phyloP scores from a whole-genome alignment of 2,888 invertebrate genomes.

The Drosophila stalkeri region DNA sequence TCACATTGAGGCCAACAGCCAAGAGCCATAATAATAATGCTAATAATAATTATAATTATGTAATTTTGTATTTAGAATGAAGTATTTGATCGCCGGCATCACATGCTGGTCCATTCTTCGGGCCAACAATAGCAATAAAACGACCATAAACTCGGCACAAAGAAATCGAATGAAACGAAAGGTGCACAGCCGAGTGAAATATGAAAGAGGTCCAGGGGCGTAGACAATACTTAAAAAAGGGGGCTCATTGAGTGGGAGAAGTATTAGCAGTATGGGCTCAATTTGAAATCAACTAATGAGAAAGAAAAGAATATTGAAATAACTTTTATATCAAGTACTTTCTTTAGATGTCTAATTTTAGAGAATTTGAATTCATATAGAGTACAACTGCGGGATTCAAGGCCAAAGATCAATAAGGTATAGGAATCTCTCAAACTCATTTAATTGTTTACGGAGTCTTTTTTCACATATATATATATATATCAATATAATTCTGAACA shows the following conservation, averaged over 20 bases:
- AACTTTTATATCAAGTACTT: too few species aligned
- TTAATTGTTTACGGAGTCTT: too few species aligned
- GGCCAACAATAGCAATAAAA: slow-evolving; percentile 39
- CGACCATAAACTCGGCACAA: slow-evolving; percentile 63
- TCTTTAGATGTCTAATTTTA: too few species aligned
- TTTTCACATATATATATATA: too few species aligned
- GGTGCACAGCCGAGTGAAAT: slow-evolving; percentile 15
- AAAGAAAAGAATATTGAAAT: background rate
- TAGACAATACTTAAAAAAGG: background rate
- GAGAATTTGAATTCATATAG: background rate
- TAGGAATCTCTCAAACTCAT: too few species aligned
- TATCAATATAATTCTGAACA: background rate
- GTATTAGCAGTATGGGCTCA: background rate
- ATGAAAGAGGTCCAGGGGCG: slow-evolving; percentile 44
- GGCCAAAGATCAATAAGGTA: too few species aligned
- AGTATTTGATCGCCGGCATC: slow-evolving; percentile 44
- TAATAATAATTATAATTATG: slow-evolving; percentile 66
- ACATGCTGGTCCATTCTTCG: slow-evolving; percentile 31
- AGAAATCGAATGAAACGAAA: slow-evolving; percentile 35
- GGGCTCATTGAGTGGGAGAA: background rate
- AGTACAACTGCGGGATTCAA: background rate
- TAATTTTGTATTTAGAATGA: slow-evolving; percentile 66
- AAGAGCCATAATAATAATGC: slow-evolving; percentile 17
- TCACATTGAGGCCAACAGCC: slow-evolving; percentile 49
- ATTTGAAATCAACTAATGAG: background rate